Percentiles rank a stretch among this genome's conserved stretches.
phyloP scores from a whole-genome alignment of 2,888 invertebrate genomes.

The Sesia apiformis region DNA sequence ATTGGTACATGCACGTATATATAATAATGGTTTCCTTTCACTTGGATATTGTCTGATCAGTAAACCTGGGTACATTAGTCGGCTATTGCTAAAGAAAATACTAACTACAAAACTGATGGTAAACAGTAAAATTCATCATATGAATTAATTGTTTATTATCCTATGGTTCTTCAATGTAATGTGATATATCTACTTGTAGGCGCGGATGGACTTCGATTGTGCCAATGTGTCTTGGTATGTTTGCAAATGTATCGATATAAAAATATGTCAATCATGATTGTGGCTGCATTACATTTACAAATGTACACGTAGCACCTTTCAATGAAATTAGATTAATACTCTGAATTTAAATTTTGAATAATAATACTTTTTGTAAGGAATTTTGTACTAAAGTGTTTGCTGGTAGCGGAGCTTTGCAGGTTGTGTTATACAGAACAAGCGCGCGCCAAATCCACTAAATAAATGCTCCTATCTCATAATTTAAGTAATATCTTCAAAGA shows the following conservation, averaged over 20 bases:
- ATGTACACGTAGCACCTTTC: constrained; percentile 44
- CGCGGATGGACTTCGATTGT: constrained; percentile 60
- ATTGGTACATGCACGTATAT: too few species aligned
- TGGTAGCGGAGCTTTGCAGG: constrained; percentile 40
- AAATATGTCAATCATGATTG: constrained; percentile 18
- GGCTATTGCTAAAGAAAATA: too few species aligned
- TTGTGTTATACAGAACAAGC: constrained; percentile 29
- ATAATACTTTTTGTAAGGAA: constrained; percentile 66
- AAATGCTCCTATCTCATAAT: constrained; percentile 72
- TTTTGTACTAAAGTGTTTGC: constrained; percentile 62
- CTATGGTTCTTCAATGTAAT: too few species aligned
- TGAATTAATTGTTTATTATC: too few species aligned
- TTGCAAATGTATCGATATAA: constrained; percentile 3
- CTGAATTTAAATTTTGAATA: constrained; percentile 62
- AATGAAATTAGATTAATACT: constrained; percentile 61
- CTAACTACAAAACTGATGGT: too few species aligned
- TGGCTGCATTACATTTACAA: constrained; percentile 33
- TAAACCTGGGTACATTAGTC: too few species aligned
- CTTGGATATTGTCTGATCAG: too few species aligned
- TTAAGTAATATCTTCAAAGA: constrained; percentile 71
- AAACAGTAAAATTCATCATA: too few species aligned
- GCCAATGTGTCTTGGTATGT: constrained; percentile 24
- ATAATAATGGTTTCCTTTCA: too few species aligned
- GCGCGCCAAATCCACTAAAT: constrained; percentile 38
- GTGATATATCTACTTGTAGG: constrained; percentile 7